These are phyloP conservation scores for Nephotettix cincticeps DNA, from an alignment of 1,140 invertebrate genomes.

Conservation along the genomic window DNA sequence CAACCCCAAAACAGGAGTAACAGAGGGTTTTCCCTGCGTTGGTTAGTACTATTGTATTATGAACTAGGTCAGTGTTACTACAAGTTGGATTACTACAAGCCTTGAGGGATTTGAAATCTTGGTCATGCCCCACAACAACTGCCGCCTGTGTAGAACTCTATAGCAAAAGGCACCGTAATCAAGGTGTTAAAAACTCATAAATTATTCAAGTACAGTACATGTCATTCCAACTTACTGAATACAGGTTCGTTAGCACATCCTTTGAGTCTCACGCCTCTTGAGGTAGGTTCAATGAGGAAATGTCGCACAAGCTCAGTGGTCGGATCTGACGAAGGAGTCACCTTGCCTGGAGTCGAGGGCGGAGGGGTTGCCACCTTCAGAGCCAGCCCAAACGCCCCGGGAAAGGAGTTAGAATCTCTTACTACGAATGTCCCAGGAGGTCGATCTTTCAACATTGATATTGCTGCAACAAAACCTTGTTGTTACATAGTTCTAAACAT, in stretches of 20 bases:
- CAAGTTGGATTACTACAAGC: too few relatives aligned
- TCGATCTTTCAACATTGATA: constrained; percentile 82
- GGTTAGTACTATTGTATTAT: too few relatives aligned
- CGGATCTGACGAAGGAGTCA: constrained; percentile 54
- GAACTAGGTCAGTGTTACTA: too few relatives aligned
- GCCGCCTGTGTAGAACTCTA: too few relatives aligned
- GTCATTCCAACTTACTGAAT: constrained; percentile 69
- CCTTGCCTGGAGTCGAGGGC: constrained; percentile 55
- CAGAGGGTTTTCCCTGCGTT: too few relatives aligned
- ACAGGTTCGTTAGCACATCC: constrained; percentile 97
- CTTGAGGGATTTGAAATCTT: too few relatives aligned
- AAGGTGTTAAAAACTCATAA: too few relatives aligned
- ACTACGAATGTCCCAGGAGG: constrained; percentile 94
- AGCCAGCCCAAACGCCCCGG: constrained; percentile 95
- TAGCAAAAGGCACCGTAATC: too few relatives aligned
- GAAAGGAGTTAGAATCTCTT: constrained; percentile 91
- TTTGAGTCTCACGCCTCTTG: constrained; percentile 91
- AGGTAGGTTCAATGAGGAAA: constrained; percentile 96
- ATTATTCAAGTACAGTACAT: too few relatives aligned
- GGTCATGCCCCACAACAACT: too few relatives aligned
- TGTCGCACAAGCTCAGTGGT: constrained; percentile 90
- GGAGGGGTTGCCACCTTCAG: constrained; percentile 87
- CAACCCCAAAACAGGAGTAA: too few relatives aligned
- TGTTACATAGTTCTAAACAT: too few relatives aligned
- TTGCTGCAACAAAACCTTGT: constrained; percentile 67